Evolutionary conservation across 2,797 vertebrate species (phyloP).

Genomic region (Microtus obscurus): DNA sequence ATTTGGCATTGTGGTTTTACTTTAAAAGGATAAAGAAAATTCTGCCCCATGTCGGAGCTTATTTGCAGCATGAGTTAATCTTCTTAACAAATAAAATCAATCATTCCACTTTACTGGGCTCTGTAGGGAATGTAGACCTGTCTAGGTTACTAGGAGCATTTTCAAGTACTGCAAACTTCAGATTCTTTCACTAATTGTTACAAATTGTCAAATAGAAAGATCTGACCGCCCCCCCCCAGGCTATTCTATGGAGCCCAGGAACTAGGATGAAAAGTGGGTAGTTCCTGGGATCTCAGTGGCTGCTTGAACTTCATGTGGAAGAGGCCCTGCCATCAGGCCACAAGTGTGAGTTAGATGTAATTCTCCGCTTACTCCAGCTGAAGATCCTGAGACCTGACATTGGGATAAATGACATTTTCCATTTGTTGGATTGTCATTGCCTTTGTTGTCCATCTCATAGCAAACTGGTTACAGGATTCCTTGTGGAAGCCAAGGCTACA

Average conservation of each 20-base stretch:
- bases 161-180: constrained; percentile 34
- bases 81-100: constrained; percentile 57
- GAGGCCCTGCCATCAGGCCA: too few relatives aligned
- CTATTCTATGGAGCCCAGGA: not conserved
- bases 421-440: not conserved
- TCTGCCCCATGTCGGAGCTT: not conserved
- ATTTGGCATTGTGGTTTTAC: constrained; percentile 8
- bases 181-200: constrained; percentile 45
- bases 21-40: constrained; percentile 33
- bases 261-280: constrained; percentile 30
- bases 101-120: not conserved
- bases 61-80: constrained; percentile 55
- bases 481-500: not conserved
- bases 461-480: not conserved
- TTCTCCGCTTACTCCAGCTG: not conserved
- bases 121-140: not conserved
- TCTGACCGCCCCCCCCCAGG: not conserved
- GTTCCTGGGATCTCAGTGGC: not conserved
- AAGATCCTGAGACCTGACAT: constrained; percentile 12
- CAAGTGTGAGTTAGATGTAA: not conserved
- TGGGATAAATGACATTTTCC: not conserved
- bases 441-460: not conserved
- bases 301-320: not conserved
- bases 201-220: constrained; percentile 36
- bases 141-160: constrained; percentile 32